phyloP scores from a whole-genome alignment of 2,797 vertebrate genomes.

The Characodon lateralis region DNA sequence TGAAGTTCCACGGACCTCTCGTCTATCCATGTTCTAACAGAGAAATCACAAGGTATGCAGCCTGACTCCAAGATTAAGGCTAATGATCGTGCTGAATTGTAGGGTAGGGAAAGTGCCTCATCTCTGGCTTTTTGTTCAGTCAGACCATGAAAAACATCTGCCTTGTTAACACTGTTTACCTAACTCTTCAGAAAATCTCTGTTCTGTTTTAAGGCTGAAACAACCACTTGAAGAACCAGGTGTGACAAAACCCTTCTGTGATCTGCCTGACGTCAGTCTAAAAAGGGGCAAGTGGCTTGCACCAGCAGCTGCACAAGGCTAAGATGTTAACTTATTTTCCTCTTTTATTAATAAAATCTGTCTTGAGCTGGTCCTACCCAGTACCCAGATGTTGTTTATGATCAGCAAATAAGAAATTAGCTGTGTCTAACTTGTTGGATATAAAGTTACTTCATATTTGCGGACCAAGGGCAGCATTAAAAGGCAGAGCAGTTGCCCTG shows the following conservation, averaged over 20 bases:
- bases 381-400: slow-evolving; percentile 19
- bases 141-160: slow-evolving; percentile 62
- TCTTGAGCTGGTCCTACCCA: not conserved
- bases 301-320: slow-evolving; percentile 26
- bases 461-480: slow-evolving; percentile 18
- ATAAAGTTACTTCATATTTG: slow-evolving; percentile 16
- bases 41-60: slow-evolving; percentile 85
- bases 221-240: slow-evolving; percentile 61
- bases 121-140: slow-evolving; percentile 70
- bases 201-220: slow-evolving; percentile 59
- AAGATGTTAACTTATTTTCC: slow-evolving; percentile 25
- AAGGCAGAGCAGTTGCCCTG: slow-evolving; percentile 27
- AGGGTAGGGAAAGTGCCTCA: slow-evolving; percentile 44
- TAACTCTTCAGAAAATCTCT: slow-evolving; percentile 70
- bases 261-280: slow-evolving; percentile 56
- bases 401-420: slow-evolving; percentile 18
- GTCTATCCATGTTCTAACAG: slow-evolving; percentile 73
- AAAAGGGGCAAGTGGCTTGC: slow-evolving; percentile 40
- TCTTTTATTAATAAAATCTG: slow-evolving; percentile 18
- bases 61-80: slow-evolving; percentile 81
- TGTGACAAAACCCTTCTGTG: slow-evolving; percentile 69
- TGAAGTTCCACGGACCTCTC: slow-evolving; percentile 80
- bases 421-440: slow-evolving; percentile 8
- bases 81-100: slow-evolving; percentile 74
- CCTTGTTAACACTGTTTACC: slow-evolving; percentile 78